phyloP scores from a whole-genome alignment of 2,797 vertebrate genomes.

The Hippocampus kuda region DNA sequence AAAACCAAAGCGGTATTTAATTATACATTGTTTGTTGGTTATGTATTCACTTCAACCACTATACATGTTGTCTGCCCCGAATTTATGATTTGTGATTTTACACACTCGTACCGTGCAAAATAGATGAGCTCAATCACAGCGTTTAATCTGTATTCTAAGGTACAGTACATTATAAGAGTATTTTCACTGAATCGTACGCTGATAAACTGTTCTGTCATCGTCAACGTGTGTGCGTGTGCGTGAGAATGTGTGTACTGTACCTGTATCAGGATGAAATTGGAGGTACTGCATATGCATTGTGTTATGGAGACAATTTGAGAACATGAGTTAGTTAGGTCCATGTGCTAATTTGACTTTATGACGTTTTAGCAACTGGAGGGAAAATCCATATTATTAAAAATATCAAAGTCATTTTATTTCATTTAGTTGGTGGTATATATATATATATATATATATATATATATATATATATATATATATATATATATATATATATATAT shows the following conservation, averaged over 20 bases:
- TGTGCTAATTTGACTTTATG: not conserved
- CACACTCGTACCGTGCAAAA: not conserved
- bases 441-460: no score
- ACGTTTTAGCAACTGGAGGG: not conserved
- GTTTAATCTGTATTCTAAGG: not conserved
- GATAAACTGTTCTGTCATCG: not conserved
- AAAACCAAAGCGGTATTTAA: not conserved
- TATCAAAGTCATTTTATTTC: not conserved
- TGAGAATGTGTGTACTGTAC: not conserved
- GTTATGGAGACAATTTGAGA: not conserved
- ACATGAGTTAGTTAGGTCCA: not conserved
- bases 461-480: no score
- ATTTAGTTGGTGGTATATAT: not conserved
- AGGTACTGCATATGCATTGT: no score
- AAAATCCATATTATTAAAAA: not conserved
- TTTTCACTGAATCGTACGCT: not conserved
- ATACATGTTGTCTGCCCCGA: slow-evolving; percentile 22
- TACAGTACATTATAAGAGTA: not conserved
- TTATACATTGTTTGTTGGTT: not conserved
- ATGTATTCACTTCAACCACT: not conserved
- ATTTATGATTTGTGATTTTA: not conserved
- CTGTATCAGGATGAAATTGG: not conserved
- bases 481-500: no score
- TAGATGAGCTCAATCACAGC: not conserved
- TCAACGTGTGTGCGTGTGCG: not conserved